Evolutionary conservation across 2,888 invertebrate genomes (phyloP).

Genomic region (Coronaproctus castanopsis): DNA sequence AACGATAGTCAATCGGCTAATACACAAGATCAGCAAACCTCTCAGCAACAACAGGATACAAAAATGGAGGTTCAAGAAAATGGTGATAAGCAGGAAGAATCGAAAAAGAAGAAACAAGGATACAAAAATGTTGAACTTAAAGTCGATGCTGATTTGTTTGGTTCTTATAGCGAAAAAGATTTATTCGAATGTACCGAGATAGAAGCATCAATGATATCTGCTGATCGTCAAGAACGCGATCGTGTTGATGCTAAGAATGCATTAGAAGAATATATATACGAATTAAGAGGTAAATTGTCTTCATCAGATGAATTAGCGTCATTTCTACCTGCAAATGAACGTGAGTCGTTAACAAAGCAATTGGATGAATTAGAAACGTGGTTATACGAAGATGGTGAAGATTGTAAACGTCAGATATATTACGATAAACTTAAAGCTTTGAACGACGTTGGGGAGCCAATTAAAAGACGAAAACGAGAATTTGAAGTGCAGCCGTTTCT

Average conservation of each 20-base stretch:
- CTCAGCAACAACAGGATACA: slow-evolving; percentile 9
- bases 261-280: slow-evolving; percentile 95
- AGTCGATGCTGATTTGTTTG: slow-evolving; percentile 53
- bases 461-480: slow-evolving; percentile 62
- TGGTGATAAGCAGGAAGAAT: slow-evolving; percentile 19
- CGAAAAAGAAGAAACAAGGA: slow-evolving; percentile 42
- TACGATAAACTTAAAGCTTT: slow-evolving; percentile 32
- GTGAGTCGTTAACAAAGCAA: slow-evolving; percentile 28
- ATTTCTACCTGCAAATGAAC: slow-evolving; percentile 52
- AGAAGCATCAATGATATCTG: slow-evolving; percentile 63
- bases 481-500: slow-evolving; percentile 56
- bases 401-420: slow-evolving; percentile 58
- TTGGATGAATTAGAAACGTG: slow-evolving; percentile 81
- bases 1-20: slow-evolving; percentile 23
- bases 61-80: slow-evolving; percentile 11
- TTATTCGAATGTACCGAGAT: slow-evolving; percentile 54
- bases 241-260: slow-evolving; percentile 89
- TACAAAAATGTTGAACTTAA: slow-evolving; percentile 68
- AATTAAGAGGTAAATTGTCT: slow-evolving; percentile 69
- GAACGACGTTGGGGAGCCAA: slow-evolving; percentile 67
- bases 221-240: slow-evolving; percentile 83
- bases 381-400: slow-evolving; percentile 93
- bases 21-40: background rate
- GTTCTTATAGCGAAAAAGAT: slow-evolving; percentile 42
- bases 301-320: slow-evolving; percentile 52